phyloP scores from a whole-genome alignment of 2,113 vertebrate genomes.

The Dromiciops gliroides region DNA sequence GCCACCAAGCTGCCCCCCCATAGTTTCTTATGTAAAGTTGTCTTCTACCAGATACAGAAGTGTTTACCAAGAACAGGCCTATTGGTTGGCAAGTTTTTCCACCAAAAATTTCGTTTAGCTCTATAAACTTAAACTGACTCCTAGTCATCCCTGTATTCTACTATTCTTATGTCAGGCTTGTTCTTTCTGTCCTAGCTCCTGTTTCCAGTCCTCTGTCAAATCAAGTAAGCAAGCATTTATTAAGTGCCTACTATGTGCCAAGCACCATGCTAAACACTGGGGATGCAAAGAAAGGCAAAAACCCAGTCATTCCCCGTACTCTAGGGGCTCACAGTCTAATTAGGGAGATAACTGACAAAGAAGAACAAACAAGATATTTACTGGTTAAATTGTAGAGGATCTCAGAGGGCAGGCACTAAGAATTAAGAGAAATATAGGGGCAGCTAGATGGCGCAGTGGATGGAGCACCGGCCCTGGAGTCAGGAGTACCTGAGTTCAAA shows the following conservation, averaged over 20 bases:
- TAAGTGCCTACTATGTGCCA: neutral
- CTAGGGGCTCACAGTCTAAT: neutral
- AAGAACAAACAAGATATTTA: neutral
- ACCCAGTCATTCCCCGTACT: neutral
- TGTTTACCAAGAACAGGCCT: neutral
- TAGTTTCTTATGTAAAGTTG: neutral
- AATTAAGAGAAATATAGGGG: neutral
- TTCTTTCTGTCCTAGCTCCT: neutral
- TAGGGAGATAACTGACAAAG: neutral
- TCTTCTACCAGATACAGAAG: neutral
- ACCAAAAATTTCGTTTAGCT: neutral
- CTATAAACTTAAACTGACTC: neutral
- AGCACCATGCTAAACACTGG: neutral
- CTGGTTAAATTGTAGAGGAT: neutral
- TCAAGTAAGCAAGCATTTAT: neutral
- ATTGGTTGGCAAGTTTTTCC: neutral
- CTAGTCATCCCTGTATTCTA: neutral
- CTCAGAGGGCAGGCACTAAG: neutral
- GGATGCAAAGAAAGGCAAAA: neutral
- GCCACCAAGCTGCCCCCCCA: no score
- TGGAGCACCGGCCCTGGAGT: no score
- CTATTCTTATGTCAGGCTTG: neutral
- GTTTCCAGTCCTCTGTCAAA: neutral
- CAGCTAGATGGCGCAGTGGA: no score
- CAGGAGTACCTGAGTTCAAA: no score